phyloP scores from a whole-genome alignment of 1,140 invertebrate genomes.

The Magallana gigas region DNA sequence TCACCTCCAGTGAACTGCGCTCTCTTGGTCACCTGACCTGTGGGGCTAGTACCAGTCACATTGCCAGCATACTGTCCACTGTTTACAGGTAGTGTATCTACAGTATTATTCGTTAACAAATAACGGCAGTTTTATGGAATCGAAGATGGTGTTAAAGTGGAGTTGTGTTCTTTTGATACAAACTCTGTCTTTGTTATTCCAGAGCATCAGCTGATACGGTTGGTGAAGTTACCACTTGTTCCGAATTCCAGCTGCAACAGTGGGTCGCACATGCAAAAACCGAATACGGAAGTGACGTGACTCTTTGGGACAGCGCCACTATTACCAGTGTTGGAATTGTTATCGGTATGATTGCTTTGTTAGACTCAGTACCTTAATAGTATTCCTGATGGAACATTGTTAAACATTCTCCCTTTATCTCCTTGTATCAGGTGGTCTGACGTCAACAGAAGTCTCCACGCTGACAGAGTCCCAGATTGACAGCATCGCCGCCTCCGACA shows the following conservation, averaged over 20 bases:
- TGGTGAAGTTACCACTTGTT: constrained; percentile 54
- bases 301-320: constrained; percentile 49
- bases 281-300: constrained; percentile 49
- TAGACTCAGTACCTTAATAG: not conserved
- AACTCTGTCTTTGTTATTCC: not conserved
- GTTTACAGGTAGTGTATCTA: constrained; percentile 38
- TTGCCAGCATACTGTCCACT: constrained; percentile 23
- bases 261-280: constrained; percentile 47
- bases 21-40: constrained; percentile 56
- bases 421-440: constrained; percentile 43
- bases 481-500: constrained; percentile 47
- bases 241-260: constrained; percentile 40
- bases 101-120: not conserved
- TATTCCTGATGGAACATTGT: no score
- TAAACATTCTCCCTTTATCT: no score
- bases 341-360: constrained; percentile 34
- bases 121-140: not conserved
- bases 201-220: constrained; percentile 56
- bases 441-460: constrained; percentile 30
- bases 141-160: no score
- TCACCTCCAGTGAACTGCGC: constrained; percentile 50
- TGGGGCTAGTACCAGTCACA: constrained; percentile 50
- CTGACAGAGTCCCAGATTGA: constrained; percentile 55
- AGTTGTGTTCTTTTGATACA: no score
- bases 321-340: constrained; percentile 53